phyloP scores from a whole-genome alignment of 2,113 vertebrate species.

The Emydura subglobosa region DNA sequence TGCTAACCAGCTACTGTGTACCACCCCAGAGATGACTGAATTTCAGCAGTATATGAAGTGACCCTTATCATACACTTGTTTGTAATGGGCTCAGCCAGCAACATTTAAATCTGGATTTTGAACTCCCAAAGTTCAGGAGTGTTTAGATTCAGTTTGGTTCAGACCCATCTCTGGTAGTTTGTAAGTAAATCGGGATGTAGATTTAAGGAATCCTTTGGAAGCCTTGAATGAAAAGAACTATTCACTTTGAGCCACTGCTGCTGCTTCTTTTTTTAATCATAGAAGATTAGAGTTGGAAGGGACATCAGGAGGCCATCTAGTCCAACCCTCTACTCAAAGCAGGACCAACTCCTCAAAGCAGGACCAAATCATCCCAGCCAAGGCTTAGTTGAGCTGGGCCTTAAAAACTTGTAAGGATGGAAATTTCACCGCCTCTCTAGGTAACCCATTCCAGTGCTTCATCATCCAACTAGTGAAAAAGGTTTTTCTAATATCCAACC shows the following conservation, averaged over 20 bases:
- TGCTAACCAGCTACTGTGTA: background rate
- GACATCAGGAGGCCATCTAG: too few relatives aligned
- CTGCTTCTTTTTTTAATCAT: too few relatives aligned
- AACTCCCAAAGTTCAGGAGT: accelerated
- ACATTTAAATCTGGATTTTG: accelerated
- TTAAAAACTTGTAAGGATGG: too few relatives aligned
- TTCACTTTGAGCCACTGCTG: background rate
- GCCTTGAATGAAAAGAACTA: background rate
- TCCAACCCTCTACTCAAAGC: too few relatives aligned
- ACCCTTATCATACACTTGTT: accelerated
- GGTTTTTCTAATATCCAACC: too few relatives aligned
- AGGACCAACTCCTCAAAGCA: too few relatives aligned
- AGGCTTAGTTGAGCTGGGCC: too few relatives aligned
- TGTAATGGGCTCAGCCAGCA: accelerated
- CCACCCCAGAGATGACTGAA: accelerated
- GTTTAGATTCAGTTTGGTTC: background rate
- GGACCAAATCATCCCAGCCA: too few relatives aligned
- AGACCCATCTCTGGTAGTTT: background rate
- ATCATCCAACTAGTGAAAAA: too few relatives aligned
- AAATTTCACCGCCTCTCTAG: too few relatives aligned
- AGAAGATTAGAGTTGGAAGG: too few relatives aligned
- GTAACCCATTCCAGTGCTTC: too few relatives aligned
- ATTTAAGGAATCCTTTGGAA: background rate
- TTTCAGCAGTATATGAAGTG: background rate
- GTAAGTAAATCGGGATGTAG: background rate